Base-by-base conservation (phyloP, 2,113 vertebrate species). In the Anhinga rufa region DNA sequence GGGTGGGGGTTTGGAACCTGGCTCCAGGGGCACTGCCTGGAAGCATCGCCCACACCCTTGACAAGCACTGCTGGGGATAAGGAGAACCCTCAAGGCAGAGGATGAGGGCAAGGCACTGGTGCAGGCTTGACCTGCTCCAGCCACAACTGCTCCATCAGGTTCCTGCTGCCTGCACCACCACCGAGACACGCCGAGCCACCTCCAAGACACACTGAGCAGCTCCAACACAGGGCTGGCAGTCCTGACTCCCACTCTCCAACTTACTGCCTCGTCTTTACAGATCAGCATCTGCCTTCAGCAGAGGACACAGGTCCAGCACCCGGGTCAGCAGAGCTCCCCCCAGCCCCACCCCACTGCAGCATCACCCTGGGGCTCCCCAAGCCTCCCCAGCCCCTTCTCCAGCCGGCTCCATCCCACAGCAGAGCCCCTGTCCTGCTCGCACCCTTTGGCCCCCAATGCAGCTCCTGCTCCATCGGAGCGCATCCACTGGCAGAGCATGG, bases 201-300 rank as follows among this genome's bases (percentile, higher is more conserved):
- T 20, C 80, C 2, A 4, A 3, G 3, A 26, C 0, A 17, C 28
- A 12, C 21, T 0, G 0, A 40, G 32, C 0, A 0, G 36, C 60
- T 24, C 26, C 7, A 28, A 17, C 0, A 0, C 0, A 0, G 19
- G 26, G 62, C 71, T 32, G 48, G 32, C 4, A 1, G 42, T 68
- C 20, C 28, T 16, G 0, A 7, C 32, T 22, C 52, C 61, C 1
- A 0, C 34, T 44, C 28, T 17, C 49, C 80, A 32, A 4, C 29
- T 14, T 12, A 9, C 36, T 60, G 32, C 51, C 31, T 25, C 0
- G 0, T 31, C 74, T 70, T 24, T 16, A 49, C 3, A 2, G 29
- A 69, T 5, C 38, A 38, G 58, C 62, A 68, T 6, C 76, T 51
- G 57, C 46, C 25, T 36, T 3, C 3, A 66, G 49, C 4, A 4